Evolutionary conservation across 2,797 vertebrate species (phyloP).

Genomic region (Ceryle rudis): DNA sequence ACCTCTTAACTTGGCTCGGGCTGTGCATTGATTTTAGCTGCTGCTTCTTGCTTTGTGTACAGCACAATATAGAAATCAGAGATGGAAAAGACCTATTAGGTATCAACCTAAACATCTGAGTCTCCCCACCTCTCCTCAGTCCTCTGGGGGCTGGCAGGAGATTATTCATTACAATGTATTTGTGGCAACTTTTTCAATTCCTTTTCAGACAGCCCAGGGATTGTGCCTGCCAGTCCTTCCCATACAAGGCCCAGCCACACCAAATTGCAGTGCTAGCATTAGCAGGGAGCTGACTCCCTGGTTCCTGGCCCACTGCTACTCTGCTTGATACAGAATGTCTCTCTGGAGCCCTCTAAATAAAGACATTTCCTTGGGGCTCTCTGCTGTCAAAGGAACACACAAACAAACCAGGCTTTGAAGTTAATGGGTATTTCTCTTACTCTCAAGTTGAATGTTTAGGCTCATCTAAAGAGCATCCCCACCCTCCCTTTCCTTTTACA

Average conservation of each 20-base stretch:
- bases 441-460: neutral
- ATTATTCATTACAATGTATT: neutral
- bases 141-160: neutral
- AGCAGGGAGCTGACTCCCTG: neutral
- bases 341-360: neutral
- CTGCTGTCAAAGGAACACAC: neutral
- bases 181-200: neutral
- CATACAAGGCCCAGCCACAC: neutral
- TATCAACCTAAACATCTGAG: neutral
- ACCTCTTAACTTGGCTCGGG: slow-evolving; percentile 18
- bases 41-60: slow-evolving; percentile 58
- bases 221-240: neutral
- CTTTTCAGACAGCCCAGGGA: neutral
- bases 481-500: neutral
- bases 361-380: neutral
- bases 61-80: slow-evolving; percentile 63
- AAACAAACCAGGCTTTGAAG: neutral
- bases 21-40: slow-evolving; percentile 65
- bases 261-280: neutral
- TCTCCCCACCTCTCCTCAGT: neutral
- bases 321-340: neutral
- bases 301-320: neutral
- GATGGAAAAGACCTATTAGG: slow-evolving; percentile 63
- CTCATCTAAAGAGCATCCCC: neutral
- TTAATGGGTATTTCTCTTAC: neutral